Evolutionary conservation across 2,797 vertebrate species (phyloP).

Genomic region (Phyllotis vaccarum): DNA sequence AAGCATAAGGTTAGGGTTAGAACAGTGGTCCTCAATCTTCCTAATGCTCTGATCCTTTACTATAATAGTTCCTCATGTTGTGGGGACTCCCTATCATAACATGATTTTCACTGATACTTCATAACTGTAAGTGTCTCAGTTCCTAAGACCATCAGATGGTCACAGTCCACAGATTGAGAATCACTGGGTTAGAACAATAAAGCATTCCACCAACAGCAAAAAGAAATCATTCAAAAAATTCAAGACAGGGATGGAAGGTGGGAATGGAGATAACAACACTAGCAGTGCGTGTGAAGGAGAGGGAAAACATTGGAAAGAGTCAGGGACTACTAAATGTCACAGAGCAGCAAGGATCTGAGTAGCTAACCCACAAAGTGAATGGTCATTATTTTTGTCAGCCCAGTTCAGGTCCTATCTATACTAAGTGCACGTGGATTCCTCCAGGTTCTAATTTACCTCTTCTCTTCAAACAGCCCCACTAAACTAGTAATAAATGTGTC

Average conservation of each 20-base stretch:
- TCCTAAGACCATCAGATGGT: not conserved
- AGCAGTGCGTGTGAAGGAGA: not conserved
- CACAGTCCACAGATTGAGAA: not conserved
- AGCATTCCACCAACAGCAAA: not conserved
- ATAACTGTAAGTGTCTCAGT: not conserved
- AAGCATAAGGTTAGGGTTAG: slow-evolving; percentile 35
- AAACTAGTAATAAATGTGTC: slow-evolving; percentile 16
- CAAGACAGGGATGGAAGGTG: slow-evolving; percentile 25
- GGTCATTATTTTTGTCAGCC: slow-evolving; percentile 16
- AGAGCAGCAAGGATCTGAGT: not conserved
- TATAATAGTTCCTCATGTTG: not conserved
- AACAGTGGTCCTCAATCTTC: not conserved
- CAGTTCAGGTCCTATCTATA: slow-evolving; percentile 20
- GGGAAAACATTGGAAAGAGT: slow-evolving; percentile 15
- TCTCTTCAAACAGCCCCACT: slow-evolving; percentile 1
- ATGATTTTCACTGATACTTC: not conserved
- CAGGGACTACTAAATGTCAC: not conserved
- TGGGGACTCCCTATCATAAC: not conserved
- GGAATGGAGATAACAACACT: slow-evolving; percentile 20
- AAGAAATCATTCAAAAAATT: slow-evolving; percentile 36
- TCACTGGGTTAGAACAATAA: slow-evolving; percentile 56
- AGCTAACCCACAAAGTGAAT: not conserved
- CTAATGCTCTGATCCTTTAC: not conserved
- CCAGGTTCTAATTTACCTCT: slow-evolving; percentile 32
- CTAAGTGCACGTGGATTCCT: slow-evolving; percentile 6